Conservation (phyloP, 2,888 invertebrate species). For the Chaetogeoica ovagalla region DNA sequence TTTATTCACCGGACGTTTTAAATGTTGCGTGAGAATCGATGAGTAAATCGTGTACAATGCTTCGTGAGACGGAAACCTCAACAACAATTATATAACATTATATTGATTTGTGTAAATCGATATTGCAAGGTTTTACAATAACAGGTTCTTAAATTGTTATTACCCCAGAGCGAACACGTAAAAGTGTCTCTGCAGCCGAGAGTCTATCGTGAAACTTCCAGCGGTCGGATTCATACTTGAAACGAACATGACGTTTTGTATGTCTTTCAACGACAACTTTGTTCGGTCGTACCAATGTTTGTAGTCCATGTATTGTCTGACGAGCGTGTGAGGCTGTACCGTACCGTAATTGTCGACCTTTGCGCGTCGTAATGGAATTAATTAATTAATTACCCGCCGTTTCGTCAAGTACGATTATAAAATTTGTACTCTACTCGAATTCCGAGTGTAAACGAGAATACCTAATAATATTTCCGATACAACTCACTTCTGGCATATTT, state of each 20-base stretch:
- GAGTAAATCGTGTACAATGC: slow-evolving; percentile 83
- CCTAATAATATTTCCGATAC: not conserved
- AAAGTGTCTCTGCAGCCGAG: slow-evolving; percentile 85
- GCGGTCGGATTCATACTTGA: slow-evolving; percentile 97
- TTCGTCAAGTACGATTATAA: too few species aligned
- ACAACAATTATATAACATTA: slow-evolving; percentile 49
- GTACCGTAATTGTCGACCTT: slow-evolving; percentile 86
- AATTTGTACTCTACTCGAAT: too few species aligned
- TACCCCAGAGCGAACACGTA: slow-evolving; percentile 83
- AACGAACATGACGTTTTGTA: slow-evolving; percentile 90
- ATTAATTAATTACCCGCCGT: not conserved
- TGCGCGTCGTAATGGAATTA: not conserved
- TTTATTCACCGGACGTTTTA: slow-evolving; percentile 69
- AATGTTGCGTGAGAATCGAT: slow-evolving; percentile 78
- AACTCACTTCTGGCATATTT: slow-evolving; percentile 88
- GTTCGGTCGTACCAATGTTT: slow-evolving; percentile 92
- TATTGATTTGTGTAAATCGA: not conserved
- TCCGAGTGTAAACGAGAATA: not conserved
- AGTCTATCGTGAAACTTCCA: slow-evolving; percentile 91
- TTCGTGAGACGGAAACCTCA: slow-evolving; percentile 80
- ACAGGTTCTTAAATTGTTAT: slow-evolving; percentile 19
- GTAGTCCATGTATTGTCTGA: slow-evolving; percentile 91
- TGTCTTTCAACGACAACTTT: slow-evolving; percentile 84
- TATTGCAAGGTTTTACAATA: too few species aligned
- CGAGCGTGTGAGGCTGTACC: slow-evolving; percentile 91